Percentiles rank a stretch among this genome's conserved stretches.
These are phyloP conservation scores for Xiphophorus couchianus DNA, from an alignment of 2,113 vertebrate genomes.

Conservation along the genomic window DNA sequence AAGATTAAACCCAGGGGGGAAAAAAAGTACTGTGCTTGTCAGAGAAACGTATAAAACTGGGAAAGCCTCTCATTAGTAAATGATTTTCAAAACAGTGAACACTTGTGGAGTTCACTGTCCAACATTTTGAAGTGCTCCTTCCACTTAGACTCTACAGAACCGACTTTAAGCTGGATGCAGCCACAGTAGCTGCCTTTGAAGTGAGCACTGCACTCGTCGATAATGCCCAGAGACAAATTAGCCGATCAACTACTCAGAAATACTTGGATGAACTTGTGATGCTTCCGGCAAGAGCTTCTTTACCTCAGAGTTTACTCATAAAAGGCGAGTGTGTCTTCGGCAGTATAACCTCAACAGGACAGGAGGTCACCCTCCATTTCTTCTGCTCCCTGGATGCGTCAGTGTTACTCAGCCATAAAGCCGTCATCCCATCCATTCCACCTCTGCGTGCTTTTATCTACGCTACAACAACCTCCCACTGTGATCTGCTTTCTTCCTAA, in stretches of 20 bases:
- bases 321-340: slow-evolving; percentile 28
- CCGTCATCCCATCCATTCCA: slow-evolving; percentile 39
- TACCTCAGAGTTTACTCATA: slow-evolving; percentile 9
- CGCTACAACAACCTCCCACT: slow-evolving; percentile 5
- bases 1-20: slow-evolving; percentile 19
- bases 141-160: slow-evolving; percentile 35
- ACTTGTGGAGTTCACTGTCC: slow-evolving; percentile 22
- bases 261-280: slow-evolving; percentile 21
- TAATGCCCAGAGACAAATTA: slow-evolving; percentile 44
- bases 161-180: slow-evolving; percentile 21
- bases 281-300: not conserved
- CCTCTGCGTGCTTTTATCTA: slow-evolving; percentile 37
- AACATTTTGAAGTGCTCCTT: slow-evolving; percentile 32
- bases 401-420: slow-evolving; percentile 38
- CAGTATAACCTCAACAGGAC: slow-evolving; percentile 45
- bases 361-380: slow-evolving; percentile 34
- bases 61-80: slow-evolving; percentile 27
- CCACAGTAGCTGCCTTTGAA: slow-evolving; percentile 43
- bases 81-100: slow-evolving; percentile 31
- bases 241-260: slow-evolving; percentile 17
- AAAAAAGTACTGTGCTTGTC: slow-evolving; percentile 33
- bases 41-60: slow-evolving; percentile 23
- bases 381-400: slow-evolving; percentile 28
- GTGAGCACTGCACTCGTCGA: slow-evolving; percentile 27
- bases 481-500: slow-evolving; percentile 36